Conservation (phyloP, 2,888 invertebrate species). For the Epiblema foenella region DNA sequence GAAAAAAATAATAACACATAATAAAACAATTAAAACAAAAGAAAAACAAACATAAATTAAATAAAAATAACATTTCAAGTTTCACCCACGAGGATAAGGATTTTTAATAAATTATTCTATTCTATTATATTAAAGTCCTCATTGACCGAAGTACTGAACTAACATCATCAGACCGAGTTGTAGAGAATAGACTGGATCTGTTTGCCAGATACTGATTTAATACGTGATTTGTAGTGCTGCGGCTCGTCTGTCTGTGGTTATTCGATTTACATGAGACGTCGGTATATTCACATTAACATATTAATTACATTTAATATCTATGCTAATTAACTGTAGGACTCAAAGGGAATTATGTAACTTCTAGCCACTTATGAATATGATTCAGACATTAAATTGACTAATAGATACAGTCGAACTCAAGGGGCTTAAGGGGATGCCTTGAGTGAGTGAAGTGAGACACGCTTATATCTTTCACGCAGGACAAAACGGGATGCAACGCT, state of each 20-base stretch:
- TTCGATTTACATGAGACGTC: conserved; percentile 3
- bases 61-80: too few relatives aligned
- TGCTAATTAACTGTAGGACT: background rate
- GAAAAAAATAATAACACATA: too few relatives aligned
- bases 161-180: conserved; percentile 3
- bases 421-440: too few relatives aligned
- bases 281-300: background rate
- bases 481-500: too few relatives aligned
- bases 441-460: too few relatives aligned
- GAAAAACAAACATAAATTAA: too few relatives aligned
- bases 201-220: background rate
- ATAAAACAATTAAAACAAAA: too few relatives aligned
- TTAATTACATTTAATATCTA: background rate
- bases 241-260: background rate
- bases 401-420: too few relatives aligned
- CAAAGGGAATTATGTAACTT: background rate
- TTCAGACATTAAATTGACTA: too few relatives aligned
- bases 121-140: background rate
- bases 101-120: too few relatives aligned
- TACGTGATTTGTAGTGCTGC: background rate
- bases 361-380: background rate
- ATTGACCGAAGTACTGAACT: conserved; percentile 5
- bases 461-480: too few relatives aligned
- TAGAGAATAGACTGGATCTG: background rate
- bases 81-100: too few relatives aligned